Evolutionary conservation across 2,797 vertebrate genomes (phyloP).

Genomic region (Ctenosaura bakeri): DNA sequence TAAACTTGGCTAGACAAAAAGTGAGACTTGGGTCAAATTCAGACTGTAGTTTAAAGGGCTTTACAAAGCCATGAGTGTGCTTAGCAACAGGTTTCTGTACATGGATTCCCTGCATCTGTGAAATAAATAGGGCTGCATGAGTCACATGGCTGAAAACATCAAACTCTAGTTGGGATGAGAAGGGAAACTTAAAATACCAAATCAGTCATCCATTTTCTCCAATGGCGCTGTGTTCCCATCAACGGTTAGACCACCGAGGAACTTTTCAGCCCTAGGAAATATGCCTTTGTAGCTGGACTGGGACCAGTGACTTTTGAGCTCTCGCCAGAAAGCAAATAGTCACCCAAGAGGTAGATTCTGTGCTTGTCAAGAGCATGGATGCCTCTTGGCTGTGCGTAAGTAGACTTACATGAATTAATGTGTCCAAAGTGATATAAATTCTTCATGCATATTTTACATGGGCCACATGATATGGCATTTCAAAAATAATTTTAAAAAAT

Average conservation of each 20-base stretch:
- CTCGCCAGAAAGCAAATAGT: not conserved
- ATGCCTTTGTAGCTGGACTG: too few species aligned
- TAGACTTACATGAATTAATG: not conserved
- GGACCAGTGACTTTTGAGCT: not conserved
- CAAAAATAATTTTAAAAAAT: constrained; percentile 16
- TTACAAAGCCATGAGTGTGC: not conserved
- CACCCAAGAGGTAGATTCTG: not conserved
- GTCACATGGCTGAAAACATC: not conserved
- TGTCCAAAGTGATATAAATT: not conserved
- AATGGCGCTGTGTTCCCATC: not conserved
- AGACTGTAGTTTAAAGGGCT: too few species aligned
- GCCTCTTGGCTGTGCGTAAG: not conserved
- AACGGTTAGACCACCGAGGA: not conserved
- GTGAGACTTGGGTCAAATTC: too few species aligned
- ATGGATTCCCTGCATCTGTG: too few species aligned
- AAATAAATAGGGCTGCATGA: too few species aligned
- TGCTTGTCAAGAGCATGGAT: not conserved
- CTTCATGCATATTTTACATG: not conserved
- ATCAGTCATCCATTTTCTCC: not conserved
- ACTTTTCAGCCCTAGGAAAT: not conserved
- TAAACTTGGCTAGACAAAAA: too few species aligned
- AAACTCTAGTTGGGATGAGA: too few species aligned
- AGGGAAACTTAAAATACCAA: not conserved
- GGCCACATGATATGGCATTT: not conserved
- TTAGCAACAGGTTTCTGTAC: not conserved